Percentiles rank a stretch among this genome's conserved stretches.
Conservation (phyloP, 2,888 invertebrate genomes). For the Drosophila atroscutellata region DNA sequence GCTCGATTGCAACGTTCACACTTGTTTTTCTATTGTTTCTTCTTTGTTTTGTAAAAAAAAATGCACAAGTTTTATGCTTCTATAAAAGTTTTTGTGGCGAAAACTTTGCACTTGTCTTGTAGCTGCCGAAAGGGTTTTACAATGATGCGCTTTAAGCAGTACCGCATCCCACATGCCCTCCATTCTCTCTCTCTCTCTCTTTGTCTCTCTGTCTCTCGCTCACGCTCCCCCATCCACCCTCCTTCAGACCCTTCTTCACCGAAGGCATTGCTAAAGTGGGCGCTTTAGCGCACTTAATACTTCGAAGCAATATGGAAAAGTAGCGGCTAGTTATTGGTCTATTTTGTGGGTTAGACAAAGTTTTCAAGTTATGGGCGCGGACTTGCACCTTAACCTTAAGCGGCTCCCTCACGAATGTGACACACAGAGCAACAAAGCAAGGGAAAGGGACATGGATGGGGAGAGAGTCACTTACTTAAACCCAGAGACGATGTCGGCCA, state of each 20-base stretch:
- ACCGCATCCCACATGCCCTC: background rate
- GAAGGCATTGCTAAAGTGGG: slow-evolving; percentile 46
- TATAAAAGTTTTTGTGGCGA: slow-evolving; percentile 74
- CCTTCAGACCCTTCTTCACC: background rate
- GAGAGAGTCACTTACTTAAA: slow-evolving; percentile 44
- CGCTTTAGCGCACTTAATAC: slow-evolving; percentile 66
- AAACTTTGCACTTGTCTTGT: slow-evolving; percentile 79
- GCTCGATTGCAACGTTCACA: background rate
- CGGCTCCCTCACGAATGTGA: background rate
- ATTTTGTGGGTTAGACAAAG: slow-evolving; percentile 43
- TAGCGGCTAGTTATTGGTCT: slow-evolving; percentile 60
- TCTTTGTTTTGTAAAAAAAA: slow-evolving; percentile 74
- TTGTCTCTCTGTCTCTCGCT: background rate
- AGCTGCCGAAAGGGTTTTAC: slow-evolving; percentile 79
- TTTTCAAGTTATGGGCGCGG: slow-evolving; percentile 36
- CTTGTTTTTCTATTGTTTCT: slow-evolving; percentile 51
- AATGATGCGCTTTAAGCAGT: slow-evolving; percentile 72
- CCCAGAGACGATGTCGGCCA: slow-evolving; percentile 37
- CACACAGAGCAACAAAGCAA: slow-evolving; percentile 10
- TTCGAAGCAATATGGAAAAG: slow-evolving; percentile 48
- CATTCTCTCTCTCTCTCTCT: background rate
- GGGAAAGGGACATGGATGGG: slow-evolving; percentile 2
- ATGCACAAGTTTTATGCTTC: slow-evolving; percentile 78
- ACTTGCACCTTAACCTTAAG: slow-evolving; percentile 24
- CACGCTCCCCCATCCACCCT: background rate